Evolutionary conservation across 2,797 vertebrate species (phyloP).

Genomic region (Enteromius thamalakanensis): DNA sequence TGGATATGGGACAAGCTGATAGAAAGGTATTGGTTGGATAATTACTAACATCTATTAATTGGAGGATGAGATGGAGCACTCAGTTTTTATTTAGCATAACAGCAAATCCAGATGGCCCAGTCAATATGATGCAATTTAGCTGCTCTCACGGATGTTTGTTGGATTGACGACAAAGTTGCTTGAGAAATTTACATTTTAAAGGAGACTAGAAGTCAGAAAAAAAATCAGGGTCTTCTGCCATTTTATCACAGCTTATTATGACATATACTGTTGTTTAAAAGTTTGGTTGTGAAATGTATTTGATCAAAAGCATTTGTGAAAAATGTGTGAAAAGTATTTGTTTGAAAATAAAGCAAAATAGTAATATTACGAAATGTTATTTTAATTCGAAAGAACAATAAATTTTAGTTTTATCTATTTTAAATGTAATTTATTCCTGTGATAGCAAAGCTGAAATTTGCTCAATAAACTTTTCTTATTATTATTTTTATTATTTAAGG

Average conservation of each 20-base stretch:
- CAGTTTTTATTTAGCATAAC: conserved; percentile 80
- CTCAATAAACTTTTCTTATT: not conserved
- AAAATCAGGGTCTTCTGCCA: not conserved
- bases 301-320: not conserved
- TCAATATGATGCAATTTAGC: conserved; percentile 49
- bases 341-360: not conserved
- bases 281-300: not conserved
- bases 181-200: not conserved
- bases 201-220: not conserved
- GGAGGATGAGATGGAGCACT: conserved; percentile 79
- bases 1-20: conserved; percentile 80
- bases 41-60: conserved; percentile 84
- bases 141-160: conserved; percentile 9
- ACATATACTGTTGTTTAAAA: not conserved
- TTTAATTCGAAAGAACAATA: not conserved
- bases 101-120: conserved; percentile 73
- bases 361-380: not conserved
- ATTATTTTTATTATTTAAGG: not conserved
- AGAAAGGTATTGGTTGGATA: conserved; percentile 79
- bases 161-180: conserved; percentile 12
- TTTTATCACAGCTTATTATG: not conserved
- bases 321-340: not conserved
- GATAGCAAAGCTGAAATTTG: not conserved
- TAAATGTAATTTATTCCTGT: not conserved
- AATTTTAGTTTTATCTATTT: not conserved